Base-by-base conservation (phyloP, 2,888 invertebrate genomes). In the Eretmocerus hayati region DNA sequence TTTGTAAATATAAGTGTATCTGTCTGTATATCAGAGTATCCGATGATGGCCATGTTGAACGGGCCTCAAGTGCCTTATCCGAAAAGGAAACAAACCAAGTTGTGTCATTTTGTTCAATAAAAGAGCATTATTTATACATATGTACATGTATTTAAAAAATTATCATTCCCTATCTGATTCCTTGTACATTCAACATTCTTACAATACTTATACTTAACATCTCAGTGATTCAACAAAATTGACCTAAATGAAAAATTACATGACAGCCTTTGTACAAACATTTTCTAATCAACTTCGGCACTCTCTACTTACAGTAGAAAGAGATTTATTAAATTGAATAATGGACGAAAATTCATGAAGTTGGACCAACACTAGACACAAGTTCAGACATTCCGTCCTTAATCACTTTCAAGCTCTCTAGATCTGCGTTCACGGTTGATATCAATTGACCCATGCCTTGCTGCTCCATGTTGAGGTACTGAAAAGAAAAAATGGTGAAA, bases 381-480 rank as follows among this genome's bases (percentile, higher is more conserved):
- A 71, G 62, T 48, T 82, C 79, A 2, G 81, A 76, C 81, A 88
- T 81, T 23, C 86, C 88, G 49, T 85, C 85, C n/a, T 83, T 78
- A 54, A 91, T 88, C 26, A 83, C 81, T 65, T 85, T 83, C 49
- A 93, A 74, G 21, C 87, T 84, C 44, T 84, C 81, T 53, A 87
- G 69, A 68, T 94, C 93, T 42, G 82, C 80, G 57, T 87, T 86
- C 22, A 91, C 84, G 1, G 90, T 88, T 48, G 85, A 83, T 54
- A 92, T 82, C 18, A 95, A 75, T 62, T 91, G 88, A 22, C 85
- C 81, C 76, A 95, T 87, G 1, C 93, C 93, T 53, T 85, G 84
- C 66, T 95, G 94, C 64, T 95, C 89, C 75, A 91, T 81, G 39
- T 80, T 78, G 48, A 95, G 72, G 71, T 91, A 90, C 74, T 90